Evolutionary conservation across 2,888 invertebrate species (phyloP).

Genomic region (Amaurobius ferox): DNA sequence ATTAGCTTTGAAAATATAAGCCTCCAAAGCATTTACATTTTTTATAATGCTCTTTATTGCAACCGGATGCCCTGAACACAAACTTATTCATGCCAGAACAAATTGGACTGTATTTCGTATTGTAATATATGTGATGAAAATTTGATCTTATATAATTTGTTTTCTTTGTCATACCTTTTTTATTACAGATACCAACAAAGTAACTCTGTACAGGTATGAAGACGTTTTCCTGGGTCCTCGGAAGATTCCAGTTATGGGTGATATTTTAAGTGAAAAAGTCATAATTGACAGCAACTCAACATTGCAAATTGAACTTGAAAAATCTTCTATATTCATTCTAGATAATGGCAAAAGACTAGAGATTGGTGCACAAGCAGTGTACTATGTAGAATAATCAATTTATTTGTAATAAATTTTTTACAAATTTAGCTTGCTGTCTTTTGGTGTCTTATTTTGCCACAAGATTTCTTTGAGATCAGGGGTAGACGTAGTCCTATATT

Average conservation of each 20-base stretch:
- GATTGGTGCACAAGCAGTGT: conserved; percentile 67
- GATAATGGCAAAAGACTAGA: conserved; percentile 60
- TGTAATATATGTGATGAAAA: too few relatives aligned
- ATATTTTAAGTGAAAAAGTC: conserved; percentile 82
- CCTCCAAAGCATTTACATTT: too few relatives aligned
- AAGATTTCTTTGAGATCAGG: too few relatives aligned
- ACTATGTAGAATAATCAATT: conserved; percentile 32
- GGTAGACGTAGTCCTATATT: too few relatives aligned
- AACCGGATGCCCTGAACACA: too few relatives aligned
- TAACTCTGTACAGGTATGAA: conserved; percentile 86
- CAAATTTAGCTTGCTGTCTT: background rate
- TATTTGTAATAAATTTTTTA: conserved; percentile 10
- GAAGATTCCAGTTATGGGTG: conserved; percentile 84
- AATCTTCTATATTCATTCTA: conserved; percentile 41
- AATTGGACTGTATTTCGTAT: too few relatives aligned
- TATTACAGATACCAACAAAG: conserved; percentile 80
- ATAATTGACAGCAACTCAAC: conserved; percentile 19
- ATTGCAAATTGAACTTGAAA: conserved; percentile 57
- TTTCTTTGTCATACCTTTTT: background rate
- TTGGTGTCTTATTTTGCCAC: background rate
- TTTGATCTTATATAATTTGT: background rate
- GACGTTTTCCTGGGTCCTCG: conserved; percentile 87
- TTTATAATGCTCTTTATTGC: too few relatives aligned
- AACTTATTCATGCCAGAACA: too few relatives aligned
- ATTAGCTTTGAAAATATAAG: too few relatives aligned